Base-by-base conservation (phyloP, 2,113 vertebrate species). In the Acinonyx jubatus region DNA sequence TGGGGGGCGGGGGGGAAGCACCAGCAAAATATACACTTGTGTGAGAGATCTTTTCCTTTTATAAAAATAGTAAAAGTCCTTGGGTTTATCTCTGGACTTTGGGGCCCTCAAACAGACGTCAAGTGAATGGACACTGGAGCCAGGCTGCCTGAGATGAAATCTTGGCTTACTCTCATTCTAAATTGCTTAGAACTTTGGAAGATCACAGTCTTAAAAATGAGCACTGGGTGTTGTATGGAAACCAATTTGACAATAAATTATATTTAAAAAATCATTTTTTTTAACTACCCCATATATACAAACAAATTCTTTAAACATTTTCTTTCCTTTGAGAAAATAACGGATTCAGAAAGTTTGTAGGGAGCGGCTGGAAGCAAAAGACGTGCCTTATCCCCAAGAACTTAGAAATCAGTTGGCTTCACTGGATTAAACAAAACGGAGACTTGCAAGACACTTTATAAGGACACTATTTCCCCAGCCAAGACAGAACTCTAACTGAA, bases 311-410 rank as follows among this genome's bases (percentile, higher is more conserved):
- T 41, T 69, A 84, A 85, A 65, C 27, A 41, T 87, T 76, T 84
- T 82, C 68, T 78, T 91, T 93, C 36, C 33, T 71, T 78, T 52
- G 23, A 57, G 45, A 66, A 97, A 96, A 63, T 33, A 52, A 74
- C 52, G 25, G 41, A 73, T 69, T 65, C 80, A 91, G 81, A 93
- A 78, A 74, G 31, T 21, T 27, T 57, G 74, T 15, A 11, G 71
- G 19, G 48, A 19, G n/a, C 38, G 29, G 71, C 63, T 4, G 3
- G 12, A 66, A 83, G 19, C 18, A 71, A 61, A 3, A 36, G 69
- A n/a, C 33, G 13, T 4, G 4, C 14, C 80, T 93, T 29, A 36
- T 45, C 68, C 84, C 69, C 38, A 55, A 69, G 41, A 93, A 91
- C n/a, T 66, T 50, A 68, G n/a, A 38, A 61, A 69, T 31, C 23